phyloP scores from a whole-genome alignment of 1,140 invertebrate species.

The Nylanderia fulva region DNA sequence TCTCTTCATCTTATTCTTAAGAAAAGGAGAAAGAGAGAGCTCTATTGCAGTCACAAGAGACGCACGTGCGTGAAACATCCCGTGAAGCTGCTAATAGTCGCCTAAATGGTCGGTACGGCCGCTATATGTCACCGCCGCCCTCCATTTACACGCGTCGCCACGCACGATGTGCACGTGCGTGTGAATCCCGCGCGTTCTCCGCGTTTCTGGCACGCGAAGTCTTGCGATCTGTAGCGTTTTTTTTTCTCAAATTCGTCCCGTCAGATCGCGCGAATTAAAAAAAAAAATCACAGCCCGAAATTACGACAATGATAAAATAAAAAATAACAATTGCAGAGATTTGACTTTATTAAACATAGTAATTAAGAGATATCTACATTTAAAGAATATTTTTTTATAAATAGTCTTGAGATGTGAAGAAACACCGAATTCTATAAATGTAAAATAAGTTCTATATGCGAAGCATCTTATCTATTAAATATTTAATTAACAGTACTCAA shows the following conservation, averaged over 20 bases:
- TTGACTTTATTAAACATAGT: too few species aligned
- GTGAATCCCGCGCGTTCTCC: conserved; percentile 63
- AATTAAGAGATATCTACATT: too few species aligned
- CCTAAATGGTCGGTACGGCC: conserved; percentile 75
- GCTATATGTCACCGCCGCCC: conserved; percentile 76
- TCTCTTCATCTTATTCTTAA: too few species aligned
- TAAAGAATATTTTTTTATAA: too few species aligned
- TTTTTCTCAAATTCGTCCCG: background rate
- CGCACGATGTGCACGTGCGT: conserved; percentile 65
- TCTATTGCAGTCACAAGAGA: background rate
- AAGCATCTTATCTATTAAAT: background rate
- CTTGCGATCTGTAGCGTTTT: background rate
- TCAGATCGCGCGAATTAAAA: background rate
- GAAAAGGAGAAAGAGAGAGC: background rate
- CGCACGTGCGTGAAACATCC: conserved; percentile 40
- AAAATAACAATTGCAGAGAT: too few species aligned
- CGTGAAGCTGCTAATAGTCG: conserved; percentile 78
- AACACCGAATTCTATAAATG: background rate
- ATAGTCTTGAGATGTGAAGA: background rate
- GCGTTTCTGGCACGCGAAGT: conserved; percentile 1
- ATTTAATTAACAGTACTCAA: background rate
- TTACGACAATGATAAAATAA: background rate
- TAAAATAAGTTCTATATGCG: background rate
- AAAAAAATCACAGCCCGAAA: background rate
- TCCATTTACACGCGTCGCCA: conserved; percentile 68